A percentile compares a stretch with the other conserved stretches of the same genome.
These are phyloP conservation scores for Larimichthys polyactis DNA, from an alignment of 2,113 vertebrate genomes.

Conservation along the genomic window DNA sequence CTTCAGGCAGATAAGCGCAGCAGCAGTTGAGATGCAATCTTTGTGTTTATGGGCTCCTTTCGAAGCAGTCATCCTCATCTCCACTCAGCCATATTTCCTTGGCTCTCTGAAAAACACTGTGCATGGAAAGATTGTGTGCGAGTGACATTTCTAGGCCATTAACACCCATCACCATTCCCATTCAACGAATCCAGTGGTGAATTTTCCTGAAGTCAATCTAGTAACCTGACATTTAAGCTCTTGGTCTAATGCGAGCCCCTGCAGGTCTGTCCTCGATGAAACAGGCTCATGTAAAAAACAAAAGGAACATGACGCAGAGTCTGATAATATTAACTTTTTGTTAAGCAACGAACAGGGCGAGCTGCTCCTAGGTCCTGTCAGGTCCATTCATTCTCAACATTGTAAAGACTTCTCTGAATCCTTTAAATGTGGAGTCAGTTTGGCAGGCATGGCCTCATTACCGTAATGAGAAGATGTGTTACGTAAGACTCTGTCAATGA, in stretches of 20 bases:
- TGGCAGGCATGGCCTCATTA: constrained; percentile 6
- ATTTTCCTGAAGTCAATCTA: constrained; percentile 64
- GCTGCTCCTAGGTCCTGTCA: background rate
- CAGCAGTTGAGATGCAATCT: constrained; percentile 31
- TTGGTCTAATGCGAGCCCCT: constrained; percentile 48
- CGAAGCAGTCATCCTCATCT: constrained; percentile 29
- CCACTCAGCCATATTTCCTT: constrained; percentile 12
- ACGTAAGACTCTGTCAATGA: constrained; percentile 15
- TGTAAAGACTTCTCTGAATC: background rate
- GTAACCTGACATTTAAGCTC: constrained; percentile 69
- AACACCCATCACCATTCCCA: constrained; percentile 37
- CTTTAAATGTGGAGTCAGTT: constrained; percentile 2
- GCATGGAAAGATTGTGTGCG: constrained; percentile 42
- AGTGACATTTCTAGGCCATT: constrained; percentile 76
- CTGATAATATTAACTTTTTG: constrained; percentile 24
- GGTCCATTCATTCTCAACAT: constrained; percentile 18
- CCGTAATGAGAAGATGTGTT: constrained; percentile 23
- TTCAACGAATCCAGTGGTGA: constrained; percentile 35
- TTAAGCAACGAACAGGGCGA: constrained; percentile 11
- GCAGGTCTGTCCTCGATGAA: constrained; percentile 38
- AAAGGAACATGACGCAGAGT: constrained; percentile 33
- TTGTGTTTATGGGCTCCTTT: constrained; percentile 48
- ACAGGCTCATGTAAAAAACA: constrained; percentile 36
- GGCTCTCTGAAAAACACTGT: constrained; percentile 26
- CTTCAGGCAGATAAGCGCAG: constrained; percentile 39